phyloP scores from a whole-genome alignment of 1,140 invertebrate genomes.

The Drosophila littoralis region DNA sequence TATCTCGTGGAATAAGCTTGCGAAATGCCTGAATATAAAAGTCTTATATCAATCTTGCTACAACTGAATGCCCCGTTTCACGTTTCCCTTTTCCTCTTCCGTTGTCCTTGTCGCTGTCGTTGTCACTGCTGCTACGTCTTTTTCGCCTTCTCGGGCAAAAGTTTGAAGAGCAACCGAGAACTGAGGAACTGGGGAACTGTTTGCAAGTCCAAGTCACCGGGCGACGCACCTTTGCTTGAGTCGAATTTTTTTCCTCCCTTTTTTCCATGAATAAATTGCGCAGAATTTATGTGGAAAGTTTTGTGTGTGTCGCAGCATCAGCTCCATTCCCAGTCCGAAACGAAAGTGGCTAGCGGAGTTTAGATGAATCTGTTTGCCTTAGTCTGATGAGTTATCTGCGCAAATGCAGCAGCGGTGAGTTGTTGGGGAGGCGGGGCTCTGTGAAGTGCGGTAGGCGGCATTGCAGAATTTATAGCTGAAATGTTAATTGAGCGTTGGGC shows the following conservation, averaged over 20 bases:
- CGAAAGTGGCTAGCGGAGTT: conserved; percentile 80
- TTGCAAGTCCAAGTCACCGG: conserved; percentile 48
- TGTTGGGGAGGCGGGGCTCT: background rate
- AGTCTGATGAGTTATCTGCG: conserved; percentile 80
- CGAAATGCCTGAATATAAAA: conserved; percentile 79
- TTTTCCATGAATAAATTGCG: conserved; percentile 81
- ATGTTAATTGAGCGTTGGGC: conserved; percentile 76
- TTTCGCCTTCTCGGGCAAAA: conserved; percentile 10
- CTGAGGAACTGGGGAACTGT: conserved; percentile 16
- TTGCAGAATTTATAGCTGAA: conserved; percentile 72
- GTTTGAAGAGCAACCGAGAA: conserved; percentile 14
- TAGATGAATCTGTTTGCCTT: conserved; percentile 82
- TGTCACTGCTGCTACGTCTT: conserved; percentile 39
- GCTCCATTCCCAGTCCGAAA: conserved; percentile 43
- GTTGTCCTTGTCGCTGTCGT: conserved; percentile 12
- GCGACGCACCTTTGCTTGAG: conserved; percentile 64
- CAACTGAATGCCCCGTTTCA: conserved; percentile 64
- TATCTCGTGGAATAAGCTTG: conserved; percentile 68
- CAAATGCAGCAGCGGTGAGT: conserved; percentile 60
- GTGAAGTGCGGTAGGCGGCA: conserved; percentile 26
- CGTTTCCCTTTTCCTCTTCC: conserved; percentile 5
- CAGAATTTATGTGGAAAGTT: conserved; percentile 81
- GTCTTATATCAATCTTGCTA: conserved; percentile 79
- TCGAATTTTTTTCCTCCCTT: conserved; percentile 25
- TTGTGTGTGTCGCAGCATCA: conserved; percentile 32